Evolutionary conservation across 2,888 invertebrate species (phyloP), one percentile per base, ranked within the genome.

Genomic region (Drosophila quasianomalipes): DNA sequence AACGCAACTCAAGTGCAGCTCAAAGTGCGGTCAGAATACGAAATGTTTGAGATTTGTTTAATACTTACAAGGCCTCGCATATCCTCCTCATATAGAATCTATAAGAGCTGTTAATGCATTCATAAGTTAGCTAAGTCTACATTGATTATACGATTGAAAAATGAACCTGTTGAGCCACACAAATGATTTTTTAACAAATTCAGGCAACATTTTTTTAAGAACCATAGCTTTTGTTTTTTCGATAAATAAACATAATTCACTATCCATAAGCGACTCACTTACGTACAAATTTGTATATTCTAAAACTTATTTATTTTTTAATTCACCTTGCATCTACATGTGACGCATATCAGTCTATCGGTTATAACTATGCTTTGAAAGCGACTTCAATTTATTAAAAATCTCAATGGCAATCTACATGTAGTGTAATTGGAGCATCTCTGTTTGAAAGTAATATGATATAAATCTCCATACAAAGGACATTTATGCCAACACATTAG

Each of bases 1-100:
- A 58, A 31, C 31, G 41, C 41, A n/a, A 9, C 57, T n/a, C 28
- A 65, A 82, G 70, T 70, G 76, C 71, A 64, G 53, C 60, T 67
- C 55, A 63, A 63, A 69, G 53, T 76, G 82, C 57, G 76, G 79
- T 76, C 76, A 60, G 72, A 69, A 55, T 67, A 49, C 47, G 39
- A 72, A 72, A 63, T 76, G 39, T 55, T 66, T 49, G 3, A 35
- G 61, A 74, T 78, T 74, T 71, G 68, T 26, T 64, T 67, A 70
- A 74, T 57, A 53, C 55, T 44, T 58, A 28, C 35, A 14, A 52
- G 35, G 41, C 12, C 22, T 61, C 39, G 55, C 26, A 61, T 62
- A 58, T 51, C 19, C 14, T 55, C 16, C 22, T n/a, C 39, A 39
- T n/a, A 14, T 26, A 31, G 7, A 22, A 22, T 59, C 12, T 1